Evolutionary conservation across 1,140 invertebrate species (phyloP).

Genomic region (Frieseomelitta varia): DNA sequence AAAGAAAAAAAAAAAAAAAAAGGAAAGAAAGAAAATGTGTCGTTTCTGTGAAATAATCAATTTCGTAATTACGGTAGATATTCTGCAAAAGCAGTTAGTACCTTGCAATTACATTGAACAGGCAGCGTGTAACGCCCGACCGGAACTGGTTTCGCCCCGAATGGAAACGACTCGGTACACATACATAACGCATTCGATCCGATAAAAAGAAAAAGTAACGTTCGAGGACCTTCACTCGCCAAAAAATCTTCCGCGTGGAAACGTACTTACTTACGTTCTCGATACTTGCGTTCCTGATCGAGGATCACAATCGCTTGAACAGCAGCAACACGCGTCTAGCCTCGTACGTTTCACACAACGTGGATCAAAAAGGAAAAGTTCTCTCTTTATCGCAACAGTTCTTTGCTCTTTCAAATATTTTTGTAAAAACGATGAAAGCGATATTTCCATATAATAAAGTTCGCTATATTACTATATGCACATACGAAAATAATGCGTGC

Average conservation of each 20-base stretch:
- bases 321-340: neutral
- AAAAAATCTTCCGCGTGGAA: conserved; percentile 62
- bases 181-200: conserved; percentile 11
- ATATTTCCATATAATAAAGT: too few relatives aligned
- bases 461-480: too few relatives aligned
- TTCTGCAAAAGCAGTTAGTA: neutral
- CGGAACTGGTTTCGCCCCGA: conserved; percentile 70
- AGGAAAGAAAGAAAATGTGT: neutral
- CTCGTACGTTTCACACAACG: neutral
- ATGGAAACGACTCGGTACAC: conserved; percentile 58
- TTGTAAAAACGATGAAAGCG: too few relatives aligned
- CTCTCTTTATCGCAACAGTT: too few relatives aligned
- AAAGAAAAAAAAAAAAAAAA: too few relatives aligned
- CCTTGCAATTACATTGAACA: conserved; percentile 60
- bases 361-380: too few relatives aligned
- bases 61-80: neutral
- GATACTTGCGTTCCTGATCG: conserved; percentile 48
- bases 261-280: neutral
- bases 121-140: conserved; percentile 44
- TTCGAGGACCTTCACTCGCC: conserved; percentile 49
- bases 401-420: too few relatives aligned
- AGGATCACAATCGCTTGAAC: neutral
- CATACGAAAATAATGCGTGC: too few relatives aligned
- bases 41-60: neutral
- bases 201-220: conserved; percentile 56